Evolutionary conservation across 1,140 invertebrate species (phyloP), one percentile per base, ranked within the genome.

Genomic region (Sesamia nonagrioides): DNA sequence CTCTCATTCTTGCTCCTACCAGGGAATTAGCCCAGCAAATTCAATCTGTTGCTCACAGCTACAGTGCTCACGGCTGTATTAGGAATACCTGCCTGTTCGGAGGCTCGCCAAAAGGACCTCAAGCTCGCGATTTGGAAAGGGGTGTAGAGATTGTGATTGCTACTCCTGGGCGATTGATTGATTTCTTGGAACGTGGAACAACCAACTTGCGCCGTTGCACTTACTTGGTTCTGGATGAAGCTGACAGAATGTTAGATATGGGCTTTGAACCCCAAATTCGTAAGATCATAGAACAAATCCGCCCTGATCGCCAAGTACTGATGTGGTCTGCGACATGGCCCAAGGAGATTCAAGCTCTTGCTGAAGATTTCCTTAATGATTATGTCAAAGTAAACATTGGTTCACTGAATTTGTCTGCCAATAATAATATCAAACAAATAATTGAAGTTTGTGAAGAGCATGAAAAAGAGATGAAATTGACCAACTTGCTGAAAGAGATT

Each of bases 311-410:
- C 60, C 99, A 99, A 95, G 98, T 98, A 2, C 95, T 99, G 3
- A 99, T 99, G 99, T 99, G 99, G 98, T 99, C 98, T 60, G 99
- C 99, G n/a, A 99, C 99, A 7, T 99, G 99, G 99, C 99, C 99
- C 1, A 99, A 99, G 94, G 99, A 99, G 95, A 99, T 99, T 3
- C 97, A 98, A 89, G 96, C 97, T 35, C 93, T 99, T 0, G 99
- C 99, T 75, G 98, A 99, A 91, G 99, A 99, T 89, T 99, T 99
- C 87, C 95, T 99, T 6, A 97, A 96, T 76, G 97, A 99, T 92
- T 99, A 99, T 87, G 96, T 97, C 71, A 97, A 97, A 88, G 97
- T 99, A 5, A 99, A 99, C 89, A 98, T 99, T 95, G 99, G 99
- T 9, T 99, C 98, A 6, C 93, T 99, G 63, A 98, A 97, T 80